A percentile compares a stretch with the other conserved stretches of the same genome.
Conservation (phyloP, 2,797 vertebrate species). For the Alcedo atthis region DNA sequence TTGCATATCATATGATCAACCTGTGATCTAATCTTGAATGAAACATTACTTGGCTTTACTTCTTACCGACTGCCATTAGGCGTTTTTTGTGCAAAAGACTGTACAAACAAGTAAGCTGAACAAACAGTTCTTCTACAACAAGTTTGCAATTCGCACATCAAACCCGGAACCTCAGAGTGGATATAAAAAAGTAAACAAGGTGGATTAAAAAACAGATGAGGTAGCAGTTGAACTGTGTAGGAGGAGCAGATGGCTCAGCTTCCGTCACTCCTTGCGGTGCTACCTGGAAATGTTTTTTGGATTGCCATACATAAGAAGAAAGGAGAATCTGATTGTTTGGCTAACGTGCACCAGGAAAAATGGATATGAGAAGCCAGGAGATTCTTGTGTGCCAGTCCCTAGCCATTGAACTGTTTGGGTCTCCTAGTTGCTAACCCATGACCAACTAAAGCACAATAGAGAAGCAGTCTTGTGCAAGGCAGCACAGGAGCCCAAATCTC, state of each 20-base stretch:
- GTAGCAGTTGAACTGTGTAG: neutral
- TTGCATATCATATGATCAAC: neutral
- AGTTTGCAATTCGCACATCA: conserved; percentile 19
- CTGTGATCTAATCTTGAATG: conserved; percentile 11
- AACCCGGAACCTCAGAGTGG: conserved; percentile 4
- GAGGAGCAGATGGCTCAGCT: neutral
- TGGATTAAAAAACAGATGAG: neutral
- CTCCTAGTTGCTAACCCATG: neutral
- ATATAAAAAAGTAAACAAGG: conserved; percentile 23
- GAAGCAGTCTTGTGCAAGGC: neutral
- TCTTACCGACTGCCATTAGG: neutral
- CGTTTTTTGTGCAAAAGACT: neutral
- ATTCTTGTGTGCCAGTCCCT: neutral
- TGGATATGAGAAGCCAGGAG: neutral
- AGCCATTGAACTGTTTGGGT: neutral
- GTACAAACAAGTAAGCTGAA: conserved; percentile 38
- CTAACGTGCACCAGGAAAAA: neutral
- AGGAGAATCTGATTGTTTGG: neutral
- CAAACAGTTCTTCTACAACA: neutral
- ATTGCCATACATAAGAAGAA: neutral
- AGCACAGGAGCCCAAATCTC: neutral
- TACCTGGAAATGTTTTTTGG: neutral
- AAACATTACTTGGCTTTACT: neutral
- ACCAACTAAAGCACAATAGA: neutral
- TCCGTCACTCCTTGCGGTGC: neutral